phyloP scores from a whole-genome alignment of 2,113 vertebrate species.

The Nicator chloris region DNA sequence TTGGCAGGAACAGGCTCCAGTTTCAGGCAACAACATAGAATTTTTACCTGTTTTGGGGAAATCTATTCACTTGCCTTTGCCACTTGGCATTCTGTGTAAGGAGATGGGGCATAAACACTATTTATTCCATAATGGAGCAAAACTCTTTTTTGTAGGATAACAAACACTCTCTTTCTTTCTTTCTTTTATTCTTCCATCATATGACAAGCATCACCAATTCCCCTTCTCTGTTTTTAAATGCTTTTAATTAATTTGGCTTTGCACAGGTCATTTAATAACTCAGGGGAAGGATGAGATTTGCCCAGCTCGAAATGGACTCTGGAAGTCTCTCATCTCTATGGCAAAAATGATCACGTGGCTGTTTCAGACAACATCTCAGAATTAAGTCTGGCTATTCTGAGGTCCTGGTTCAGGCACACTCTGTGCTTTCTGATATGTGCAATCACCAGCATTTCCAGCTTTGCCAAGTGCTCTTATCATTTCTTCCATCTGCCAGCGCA shows the following conservation, averaged over 20 bases:
- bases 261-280: background rate
- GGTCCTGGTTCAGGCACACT: conserved; percentile 3
- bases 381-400: background rate
- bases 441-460: background rate
- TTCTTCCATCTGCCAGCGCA: background rate
- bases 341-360: background rate
- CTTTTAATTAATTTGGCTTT: background rate
- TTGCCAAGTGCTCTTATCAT: background rate
- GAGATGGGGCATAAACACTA: background rate
- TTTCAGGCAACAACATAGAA: background rate
- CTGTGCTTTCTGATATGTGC: background rate
- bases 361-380: background rate
- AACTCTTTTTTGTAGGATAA: background rate
- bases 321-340: background rate
- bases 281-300: background rate
- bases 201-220: background rate
- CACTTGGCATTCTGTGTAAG: background rate
- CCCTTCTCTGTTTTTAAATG: background rate
- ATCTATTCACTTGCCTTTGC: background rate
- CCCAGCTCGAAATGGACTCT: background rate
- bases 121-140: background rate
- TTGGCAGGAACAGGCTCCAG: background rate
- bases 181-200: background rate
- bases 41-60: background rate
- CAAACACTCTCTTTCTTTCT: background rate